Evolutionary conservation across 1,140 invertebrate species (phyloP), one percentile per base, ranked within the genome.

Genomic region (Reticulitermes speratus): DNA sequence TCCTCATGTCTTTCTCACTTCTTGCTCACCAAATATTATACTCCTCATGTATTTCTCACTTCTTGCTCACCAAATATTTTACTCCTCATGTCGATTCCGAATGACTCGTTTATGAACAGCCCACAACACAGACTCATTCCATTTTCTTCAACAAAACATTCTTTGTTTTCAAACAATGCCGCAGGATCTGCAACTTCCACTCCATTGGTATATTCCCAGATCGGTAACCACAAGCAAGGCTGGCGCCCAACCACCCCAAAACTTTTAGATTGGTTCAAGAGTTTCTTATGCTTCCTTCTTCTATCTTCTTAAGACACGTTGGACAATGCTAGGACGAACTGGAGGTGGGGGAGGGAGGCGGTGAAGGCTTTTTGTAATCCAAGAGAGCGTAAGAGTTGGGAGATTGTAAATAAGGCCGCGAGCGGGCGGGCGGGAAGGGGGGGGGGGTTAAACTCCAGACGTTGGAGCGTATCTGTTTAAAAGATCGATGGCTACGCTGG

Each of bases 241-340:
- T 9, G 25, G 59, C 59, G 65, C 16, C 65, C 9, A 75, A n/a
- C 65, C 65, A 30, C n/a, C 65, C 65, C 52, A 55, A 16, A 30
- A 75, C 65, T 75, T 75, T 75, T 75, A 75, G 65, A 75, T 75
- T 75, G 65, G 25, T 75, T 75, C 65, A 75, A 75, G 65, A 75
- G 25, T 75, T 75, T 14, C 65, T 25, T 75, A 75, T 75, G 25
- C 25, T 30, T 8, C n/a, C 65, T 75, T 75, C 59, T 65, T 65
- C 25, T 30, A 16, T 75, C 25, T 75, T 75, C 65, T 75, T 75
- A 75, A 75, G 65, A 75, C 65, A 75, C 65, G 65, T 75, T 75
- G 65, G 65, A n/a, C 65, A 75, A 75, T 30, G 65, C 7, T 6
- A 6, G 65, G 65, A 75, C 0, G 65, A 75, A 21, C 14, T 16